Evolutionary conservation across 2,797 vertebrate genomes (phyloP).

Genomic region (Diglossa cyanea): DNA sequence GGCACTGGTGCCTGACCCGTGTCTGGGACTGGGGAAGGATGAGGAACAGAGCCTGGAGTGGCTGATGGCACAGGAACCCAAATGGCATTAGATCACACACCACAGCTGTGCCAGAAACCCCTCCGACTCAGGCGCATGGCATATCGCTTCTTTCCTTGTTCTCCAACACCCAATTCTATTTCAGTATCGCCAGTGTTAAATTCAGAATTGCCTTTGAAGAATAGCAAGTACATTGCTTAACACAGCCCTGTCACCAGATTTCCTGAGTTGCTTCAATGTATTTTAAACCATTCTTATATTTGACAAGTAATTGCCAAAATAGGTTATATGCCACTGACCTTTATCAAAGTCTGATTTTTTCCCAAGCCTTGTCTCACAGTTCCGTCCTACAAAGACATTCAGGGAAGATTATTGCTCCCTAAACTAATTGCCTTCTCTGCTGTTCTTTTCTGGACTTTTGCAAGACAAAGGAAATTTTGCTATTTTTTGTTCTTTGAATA

Average conservation of each 20-base stretch:
- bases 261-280: background rate
- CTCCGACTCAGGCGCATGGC: background rate
- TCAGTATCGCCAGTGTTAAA: background rate
- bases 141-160: background rate
- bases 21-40: background rate
- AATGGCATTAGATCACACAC: background rate
- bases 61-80: background rate
- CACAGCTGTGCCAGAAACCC: background rate
- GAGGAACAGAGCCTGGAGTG: background rate
- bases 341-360: slow-evolving; percentile 60
- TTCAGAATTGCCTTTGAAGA: background rate
- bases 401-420: slow-evolving; percentile 46
- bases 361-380: background rate
- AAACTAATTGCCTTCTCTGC: slow-evolving; percentile 42
- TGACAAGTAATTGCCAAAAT: slow-evolving; percentile 60
- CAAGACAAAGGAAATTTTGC: background rate
- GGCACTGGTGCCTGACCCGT: accelerated
- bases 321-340: slow-evolving; percentile 57
- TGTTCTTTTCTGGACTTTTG: background rate
- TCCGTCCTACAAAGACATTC: slow-evolving; percentile 18
- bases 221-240: background rate
- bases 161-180: background rate
- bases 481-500: background rate
- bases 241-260: background rate
- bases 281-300: slow-evolving; percentile 31